Conservation (phyloP, 2,888 invertebrate genomes). For the Sacculina carcini region DNA sequence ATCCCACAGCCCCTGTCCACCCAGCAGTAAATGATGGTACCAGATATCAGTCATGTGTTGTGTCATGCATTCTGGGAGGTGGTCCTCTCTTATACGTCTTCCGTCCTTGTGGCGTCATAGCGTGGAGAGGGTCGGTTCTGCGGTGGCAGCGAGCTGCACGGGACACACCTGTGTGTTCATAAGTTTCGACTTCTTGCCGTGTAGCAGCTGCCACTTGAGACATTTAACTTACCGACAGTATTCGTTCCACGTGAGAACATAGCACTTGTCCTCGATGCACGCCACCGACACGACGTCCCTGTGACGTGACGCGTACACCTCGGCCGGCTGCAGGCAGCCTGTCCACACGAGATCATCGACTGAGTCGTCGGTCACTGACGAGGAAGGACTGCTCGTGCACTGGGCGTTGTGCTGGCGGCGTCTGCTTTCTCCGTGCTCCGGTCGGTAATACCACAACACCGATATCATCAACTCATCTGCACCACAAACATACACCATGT, state of each 20-base stretch:
- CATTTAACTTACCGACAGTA: conserved; percentile 55
- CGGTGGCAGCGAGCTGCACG: too few relatives aligned
- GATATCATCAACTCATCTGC: conserved; percentile 93
- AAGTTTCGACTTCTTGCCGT: too few relatives aligned
- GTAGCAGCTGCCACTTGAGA: background rate
- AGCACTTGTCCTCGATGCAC: conserved; percentile 92
- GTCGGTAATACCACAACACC: conserved; percentile 86
- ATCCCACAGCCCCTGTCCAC: too few relatives aligned
- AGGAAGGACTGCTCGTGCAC: background rate
- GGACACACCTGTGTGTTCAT: too few relatives aligned
- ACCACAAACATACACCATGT: too few relatives aligned
- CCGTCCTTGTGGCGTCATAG: too few relatives aligned
- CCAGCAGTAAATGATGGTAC: too few relatives aligned
- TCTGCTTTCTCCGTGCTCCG: conserved; percentile 60
- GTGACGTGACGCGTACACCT: conserved; percentile 85
- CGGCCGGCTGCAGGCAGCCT: conserved; percentile 63
- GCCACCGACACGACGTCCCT: conserved; percentile 86
- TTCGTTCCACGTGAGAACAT: conserved; percentile 82
- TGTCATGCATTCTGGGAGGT: too few relatives aligned
- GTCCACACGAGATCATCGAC: conserved; percentile 42
- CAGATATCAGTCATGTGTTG: too few relatives aligned
- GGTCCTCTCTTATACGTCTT: too few relatives aligned
- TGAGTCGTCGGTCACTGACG: background rate
- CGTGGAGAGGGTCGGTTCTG: too few relatives aligned
- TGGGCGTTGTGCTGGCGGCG: conserved; percentile 3